Percentiles rank a stretch among this genome's conserved stretches.
Evolutionary conservation across 2,113 vertebrate species (phyloP).

Genomic region (Hemibagrus wyckioides): DNA sequence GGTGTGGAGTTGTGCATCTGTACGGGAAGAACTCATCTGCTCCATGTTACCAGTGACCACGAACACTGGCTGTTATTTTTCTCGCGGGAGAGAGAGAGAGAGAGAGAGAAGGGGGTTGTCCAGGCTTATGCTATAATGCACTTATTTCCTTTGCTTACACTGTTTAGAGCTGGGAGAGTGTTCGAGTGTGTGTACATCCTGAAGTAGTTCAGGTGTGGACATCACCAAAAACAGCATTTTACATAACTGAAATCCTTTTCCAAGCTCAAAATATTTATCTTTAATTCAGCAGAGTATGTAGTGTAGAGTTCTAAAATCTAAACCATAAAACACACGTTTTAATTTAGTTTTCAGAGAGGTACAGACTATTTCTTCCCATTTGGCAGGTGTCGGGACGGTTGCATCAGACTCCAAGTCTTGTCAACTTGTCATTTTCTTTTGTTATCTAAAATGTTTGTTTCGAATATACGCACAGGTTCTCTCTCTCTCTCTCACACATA

Average conservation of each 20-base stretch:
- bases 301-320: not conserved
- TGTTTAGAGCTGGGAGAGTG: slow-evolving; percentile 8
- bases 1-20: slow-evolving; percentile 58
- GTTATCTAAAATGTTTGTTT: slow-evolving; percentile 2
- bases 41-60: slow-evolving; percentile 75
- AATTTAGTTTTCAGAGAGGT: not conserved
- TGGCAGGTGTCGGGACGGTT: not conserved
- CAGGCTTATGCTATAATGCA: slow-evolving; percentile 25
- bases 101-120: slow-evolving; percentile 26
- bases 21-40: slow-evolving; percentile 74
- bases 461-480: not conserved
- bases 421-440: not conserved
- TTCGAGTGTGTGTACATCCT: not conserved
- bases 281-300: not conserved
- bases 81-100: slow-evolving; percentile 51
- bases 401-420: not conserved
- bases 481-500: not conserved
- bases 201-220: slow-evolving; percentile 56
- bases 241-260: not conserved
- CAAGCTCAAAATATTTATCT: not conserved
- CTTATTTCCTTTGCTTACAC: slow-evolving; percentile 29
- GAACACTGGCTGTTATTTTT: slow-evolving; percentile 74
- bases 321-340: not conserved
- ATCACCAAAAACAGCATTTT: not conserved
- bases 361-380: not conserved